Conservation (phyloP, 1,140 invertebrate species). For the Camponotus pennsylvanicus region DNA sequence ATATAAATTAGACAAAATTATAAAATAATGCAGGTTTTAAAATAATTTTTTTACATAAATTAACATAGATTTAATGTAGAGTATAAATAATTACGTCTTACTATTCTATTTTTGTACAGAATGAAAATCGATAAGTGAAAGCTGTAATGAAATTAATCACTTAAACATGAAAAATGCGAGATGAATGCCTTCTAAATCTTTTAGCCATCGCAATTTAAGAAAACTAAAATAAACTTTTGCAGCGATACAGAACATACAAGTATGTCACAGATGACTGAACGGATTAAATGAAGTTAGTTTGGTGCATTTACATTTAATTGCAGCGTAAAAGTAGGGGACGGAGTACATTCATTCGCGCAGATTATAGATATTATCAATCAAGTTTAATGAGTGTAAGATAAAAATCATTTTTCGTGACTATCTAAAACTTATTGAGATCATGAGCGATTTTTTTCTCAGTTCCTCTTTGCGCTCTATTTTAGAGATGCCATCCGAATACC, state of each 20-base stretch:
- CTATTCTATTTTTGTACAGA: not conserved
- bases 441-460: not conserved
- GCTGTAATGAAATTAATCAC: slow-evolving; percentile 14
- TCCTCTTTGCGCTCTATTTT: not conserved
- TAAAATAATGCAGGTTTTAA: not conserved
- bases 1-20: not conserved
- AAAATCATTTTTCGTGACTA: not conserved
- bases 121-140: not conserved
- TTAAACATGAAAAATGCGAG: not conserved
- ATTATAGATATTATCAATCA: slow-evolving; percentile 7
- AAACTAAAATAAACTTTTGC: not conserved
- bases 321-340: not conserved
- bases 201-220: slow-evolving; percentile 1
- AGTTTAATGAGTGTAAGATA: not conserved
- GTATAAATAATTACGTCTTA: slow-evolving; percentile 8
- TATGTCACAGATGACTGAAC: slow-evolving; percentile 36
- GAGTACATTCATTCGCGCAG: not conserved
- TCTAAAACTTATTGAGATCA: not conserved
- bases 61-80: no score
- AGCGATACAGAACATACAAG: not conserved
- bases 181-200: not conserved
- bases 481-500: not conserved
- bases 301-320: slow-evolving; percentile 38
- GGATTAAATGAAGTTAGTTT: slow-evolving; percentile 41
- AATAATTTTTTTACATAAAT: not conserved